A percentile compares a stretch with the other conserved stretches of the same genome.
Evolutionary conservation across 2,888 invertebrate genomes (phyloP).

Genomic region (Dryadula phaetusa): DNA sequence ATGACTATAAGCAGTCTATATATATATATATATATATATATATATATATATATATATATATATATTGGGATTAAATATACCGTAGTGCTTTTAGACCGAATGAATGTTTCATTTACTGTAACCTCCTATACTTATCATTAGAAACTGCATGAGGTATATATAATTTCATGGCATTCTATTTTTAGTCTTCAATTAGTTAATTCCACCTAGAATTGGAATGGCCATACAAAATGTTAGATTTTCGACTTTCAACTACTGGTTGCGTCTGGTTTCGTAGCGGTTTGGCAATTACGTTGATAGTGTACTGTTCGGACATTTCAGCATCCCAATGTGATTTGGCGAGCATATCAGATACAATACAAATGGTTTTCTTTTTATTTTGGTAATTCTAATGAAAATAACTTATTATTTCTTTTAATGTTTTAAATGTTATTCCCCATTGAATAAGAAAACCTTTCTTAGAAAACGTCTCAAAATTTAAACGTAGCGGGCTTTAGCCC

Average conservation of each 20-base stretch:
- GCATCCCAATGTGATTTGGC: conserved; percentile 13
- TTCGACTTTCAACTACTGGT: conserved; percentile 12
- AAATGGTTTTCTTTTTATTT: not conserved
- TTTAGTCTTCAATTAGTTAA: not conserved
- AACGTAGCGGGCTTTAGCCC: too few species aligned
- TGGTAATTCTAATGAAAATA: not conserved
- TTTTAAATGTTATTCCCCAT: too few species aligned
- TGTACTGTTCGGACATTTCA: conserved; percentile 13
- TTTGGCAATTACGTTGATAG: conserved; percentile 25
- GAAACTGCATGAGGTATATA: too few species aligned
- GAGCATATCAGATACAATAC: conserved; percentile 10
- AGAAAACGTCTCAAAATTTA: too few species aligned
- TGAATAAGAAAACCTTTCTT: too few species aligned
- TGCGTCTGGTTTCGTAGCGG: conserved; percentile 16
- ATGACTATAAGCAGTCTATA: too few species aligned
- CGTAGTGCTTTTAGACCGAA: too few species aligned
- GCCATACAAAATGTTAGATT: not conserved
- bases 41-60: too few species aligned
- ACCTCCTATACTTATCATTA: too few species aligned
- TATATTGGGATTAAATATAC: too few species aligned
- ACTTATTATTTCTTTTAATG: not conserved
- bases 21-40: too few species aligned
- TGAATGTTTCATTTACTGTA: too few species aligned
- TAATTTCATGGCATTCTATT: not conserved
- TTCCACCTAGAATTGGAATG: not conserved